Base-by-base conservation (phyloP, 1,140 invertebrate species). In the Phenacoccus solenopsis region DNA sequence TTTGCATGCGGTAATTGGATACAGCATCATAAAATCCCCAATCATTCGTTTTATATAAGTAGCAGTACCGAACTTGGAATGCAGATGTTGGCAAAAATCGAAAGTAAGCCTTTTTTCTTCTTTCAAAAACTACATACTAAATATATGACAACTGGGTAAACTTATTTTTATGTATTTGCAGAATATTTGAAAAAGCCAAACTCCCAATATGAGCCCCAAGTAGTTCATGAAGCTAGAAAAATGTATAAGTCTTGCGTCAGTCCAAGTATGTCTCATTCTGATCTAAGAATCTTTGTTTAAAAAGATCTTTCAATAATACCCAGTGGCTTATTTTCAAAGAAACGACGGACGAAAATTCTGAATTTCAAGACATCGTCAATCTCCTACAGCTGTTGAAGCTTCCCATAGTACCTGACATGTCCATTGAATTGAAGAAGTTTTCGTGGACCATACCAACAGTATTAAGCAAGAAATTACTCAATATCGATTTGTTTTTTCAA, bases 211-310 rank as follows among this genome's bases (percentile, higher is more conserved):
- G 78, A 82, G 35, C 86, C 87, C 0, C 77, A 77, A 69, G 82
- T 86, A 0, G 83, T 89, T 28, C 77, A 78, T 57, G 85, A 88
- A 75, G 83, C 85, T 0, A 85, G 86, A 74, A 81, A 80, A 21
- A 79, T 88, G 75, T 89, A 85, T 70, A 74, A 75, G 20, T 83
- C 84, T 70, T 88, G 87, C 74, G 81, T 85, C 75, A 80, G 88
- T 74, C 79, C 78, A 16, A 2, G 38, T 49, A 49, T 16, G 38
- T n/a, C 12, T 4, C 20, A 9, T 49, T 2, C 38, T 16, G 20
- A 49, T 49, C 2, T 16, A 49, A 49, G 3, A 9, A 16, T 49
- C 38, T 16, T 49, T n/a, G 20, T 2, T 5, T n/a, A 49, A 49
- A 9, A 32, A n/a, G n/a, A n/a, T n/a, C n/a, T 32, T 7, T 32